Evolutionary conservation across 2,888 invertebrate genomes (phyloP), one percentile per base, ranked within the genome.

Genomic region (Drosophila tanythrix): DNA sequence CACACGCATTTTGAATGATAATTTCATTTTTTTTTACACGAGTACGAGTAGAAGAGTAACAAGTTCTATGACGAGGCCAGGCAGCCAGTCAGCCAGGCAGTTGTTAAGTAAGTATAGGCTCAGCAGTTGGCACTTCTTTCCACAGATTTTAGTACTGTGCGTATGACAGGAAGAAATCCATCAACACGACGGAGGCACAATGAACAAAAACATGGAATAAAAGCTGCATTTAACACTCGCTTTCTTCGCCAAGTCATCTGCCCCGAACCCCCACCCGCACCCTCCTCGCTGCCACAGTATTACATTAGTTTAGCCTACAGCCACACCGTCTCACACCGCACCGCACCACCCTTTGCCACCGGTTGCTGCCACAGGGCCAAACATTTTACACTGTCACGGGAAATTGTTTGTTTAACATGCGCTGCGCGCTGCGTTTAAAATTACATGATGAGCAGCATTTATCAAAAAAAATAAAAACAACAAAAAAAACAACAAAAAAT

Each of bases 331-430:
- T n/a, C 8, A 1, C 33, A 33, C 50, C 40, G 59, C 1, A 7
- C 31, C 25, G 59, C 1, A 7, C 31, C 25, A 46, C 11, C 58
- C 8, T 11, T n/a, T 8, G 18, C 15, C 57, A 38, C n/a, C 61
- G 50, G 46, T 43, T 55, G 31, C 31, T 21, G 60, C 48, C 68
- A 13, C 36, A 35, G 56, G 43, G 46, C 62, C 59, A 71, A 66
- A 61, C 88, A 84, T 89, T 87, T 89, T 79, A 87, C 90, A 77
- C 83, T 88, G 90, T 88, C 87, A 86, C 81, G 83, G 87, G 82
- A 89, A 89, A 88, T 81, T 90, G 89, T 88, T 90, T 88, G 87
- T 79, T 88, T 87, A 90, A 90, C 89, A 88, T 88, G 88, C 88
- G 80, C 82, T 88, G 88, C 88, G 80, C 82, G 76, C 57, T 76